Percentiles rank a stretch among this genome's conserved stretches.
Conservation (phyloP, 2,888 invertebrate genomes). For the Macropis europaea region DNA sequence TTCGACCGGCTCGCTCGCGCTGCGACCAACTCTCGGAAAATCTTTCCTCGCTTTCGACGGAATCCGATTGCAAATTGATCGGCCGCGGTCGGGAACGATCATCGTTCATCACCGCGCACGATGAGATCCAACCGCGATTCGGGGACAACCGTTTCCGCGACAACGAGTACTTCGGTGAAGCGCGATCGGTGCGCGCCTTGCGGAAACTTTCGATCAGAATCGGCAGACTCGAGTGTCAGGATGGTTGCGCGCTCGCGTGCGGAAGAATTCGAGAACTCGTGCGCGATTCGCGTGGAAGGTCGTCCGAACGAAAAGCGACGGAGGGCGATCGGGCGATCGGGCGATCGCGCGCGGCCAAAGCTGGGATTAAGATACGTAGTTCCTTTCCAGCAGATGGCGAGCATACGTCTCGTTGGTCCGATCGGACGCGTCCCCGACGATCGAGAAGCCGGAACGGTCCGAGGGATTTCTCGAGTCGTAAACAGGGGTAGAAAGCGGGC, state of each 20-base stretch:
- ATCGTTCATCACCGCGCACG: too few species aligned
- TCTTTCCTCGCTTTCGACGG: too few species aligned
- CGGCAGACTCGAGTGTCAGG: background rate
- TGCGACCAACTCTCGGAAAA: too few species aligned
- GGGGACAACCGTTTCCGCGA: too few species aligned
- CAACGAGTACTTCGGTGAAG: too few species aligned
- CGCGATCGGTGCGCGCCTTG: too few species aligned
- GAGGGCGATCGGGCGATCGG: background rate
- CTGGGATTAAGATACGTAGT: conserved; percentile 10
- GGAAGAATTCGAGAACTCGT: background rate
- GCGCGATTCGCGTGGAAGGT: background rate
- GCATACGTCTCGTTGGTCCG: conserved; percentile 8
- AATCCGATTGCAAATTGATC: too few species aligned
- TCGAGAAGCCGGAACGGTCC: background rate
- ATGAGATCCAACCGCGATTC: too few species aligned
- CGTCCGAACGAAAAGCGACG: background rate
- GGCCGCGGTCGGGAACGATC: too few species aligned
- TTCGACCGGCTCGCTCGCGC: too few species aligned
- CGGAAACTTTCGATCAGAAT: conserved; percentile 23
- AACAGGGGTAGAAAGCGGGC: background rate
- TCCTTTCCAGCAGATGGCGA: conserved; percentile 36
- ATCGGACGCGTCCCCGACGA: background rate
- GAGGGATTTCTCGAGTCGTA: conserved; percentile 19
- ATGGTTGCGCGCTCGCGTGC: too few species aligned
- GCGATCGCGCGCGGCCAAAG: background rate